Conservation (phyloP, 2,113 vertebrate species). For the Uropsilus gracilis region DNA sequence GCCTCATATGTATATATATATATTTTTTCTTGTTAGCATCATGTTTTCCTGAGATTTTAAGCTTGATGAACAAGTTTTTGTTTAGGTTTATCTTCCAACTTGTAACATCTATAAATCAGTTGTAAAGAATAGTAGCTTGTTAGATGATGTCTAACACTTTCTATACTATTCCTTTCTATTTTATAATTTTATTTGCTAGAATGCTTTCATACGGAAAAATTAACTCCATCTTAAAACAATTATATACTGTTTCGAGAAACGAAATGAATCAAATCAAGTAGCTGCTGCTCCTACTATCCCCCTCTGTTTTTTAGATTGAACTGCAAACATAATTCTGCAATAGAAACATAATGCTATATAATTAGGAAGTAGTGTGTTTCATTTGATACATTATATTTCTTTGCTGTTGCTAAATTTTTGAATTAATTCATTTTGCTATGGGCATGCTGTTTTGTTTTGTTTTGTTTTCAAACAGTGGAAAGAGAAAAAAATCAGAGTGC, state of each 20-base stretch:
- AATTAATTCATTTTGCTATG: slow-evolving; percentile 61
- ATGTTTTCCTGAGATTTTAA: slow-evolving; percentile 40
- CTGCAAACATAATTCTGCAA: slow-evolving; percentile 42
- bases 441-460: slow-evolving; percentile 60
- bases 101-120: neutral
- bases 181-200: slow-evolving; percentile 28
- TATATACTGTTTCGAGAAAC: slow-evolving; percentile 46
- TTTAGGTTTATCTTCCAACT: neutral
- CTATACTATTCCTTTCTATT: neutral
- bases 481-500: neutral
- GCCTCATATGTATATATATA: too few relatives aligned
- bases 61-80: neutral
- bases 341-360: slow-evolving; percentile 51
- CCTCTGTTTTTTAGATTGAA: slow-evolving; percentile 39
- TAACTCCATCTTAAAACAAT: slow-evolving; percentile 53
- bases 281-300: neutral
- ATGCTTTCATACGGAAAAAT: slow-evolving; percentile 10
- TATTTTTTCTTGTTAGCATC: neutral
- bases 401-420: slow-evolving; percentile 61
- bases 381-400: slow-evolving; percentile 61
- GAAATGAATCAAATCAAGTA: slow-evolving; percentile 45
- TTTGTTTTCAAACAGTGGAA: slow-evolving; percentile 69
- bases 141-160: slow-evolving; percentile 9
- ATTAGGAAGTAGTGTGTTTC: slow-evolving; percentile 55
- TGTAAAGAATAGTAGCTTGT: neutral